Evolutionary conservation across 2,797 vertebrate genomes (phyloP).

Genomic region (Caiman crocodilus): DNA sequence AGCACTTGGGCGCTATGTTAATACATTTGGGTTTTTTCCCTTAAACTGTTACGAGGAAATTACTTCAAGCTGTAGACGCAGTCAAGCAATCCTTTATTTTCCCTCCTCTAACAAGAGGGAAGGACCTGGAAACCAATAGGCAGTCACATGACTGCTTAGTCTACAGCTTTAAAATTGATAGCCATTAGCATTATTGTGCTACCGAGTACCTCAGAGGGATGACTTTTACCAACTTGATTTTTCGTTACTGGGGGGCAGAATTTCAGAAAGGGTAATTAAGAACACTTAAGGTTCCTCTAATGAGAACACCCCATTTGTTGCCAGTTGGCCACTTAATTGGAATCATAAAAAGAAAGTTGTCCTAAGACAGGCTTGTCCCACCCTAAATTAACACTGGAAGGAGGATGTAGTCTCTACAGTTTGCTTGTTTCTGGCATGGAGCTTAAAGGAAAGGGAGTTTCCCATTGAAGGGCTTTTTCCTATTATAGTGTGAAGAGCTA

Average conservation of each 20-base stretch:
- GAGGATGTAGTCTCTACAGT: neutral
- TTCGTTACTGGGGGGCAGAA: neutral
- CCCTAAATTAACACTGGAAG: fast-evolving
- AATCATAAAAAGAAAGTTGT: fast-evolving
- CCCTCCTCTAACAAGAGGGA: neutral
- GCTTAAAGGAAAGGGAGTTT: slow-evolving; percentile 39
- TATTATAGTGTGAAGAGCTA: slow-evolving; percentile 27
- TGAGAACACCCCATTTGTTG: neutral
- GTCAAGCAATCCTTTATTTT: neutral
- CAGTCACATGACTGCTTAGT: fast-evolving
- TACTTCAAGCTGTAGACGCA: neutral
- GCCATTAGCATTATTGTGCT: fast-evolving
- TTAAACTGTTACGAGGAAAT: neutral
- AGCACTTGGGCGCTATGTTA: neutral
- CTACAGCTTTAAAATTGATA: neutral
- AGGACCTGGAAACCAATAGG: neutral
- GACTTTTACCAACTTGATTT: fast-evolving
- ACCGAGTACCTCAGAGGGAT: neutral
- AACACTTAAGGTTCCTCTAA: neutral
- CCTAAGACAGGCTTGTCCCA: neutral
- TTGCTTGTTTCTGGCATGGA: neutral
- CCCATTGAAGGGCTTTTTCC: slow-evolving; percentile 6
- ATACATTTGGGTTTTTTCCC: neutral
- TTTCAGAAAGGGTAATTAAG: neutral
- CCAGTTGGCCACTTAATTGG: fast-evolving